A percentile compares a stretch with the other conserved stretches of the same genome.
Conservation (phyloP, 2,113 vertebrate genomes). For the Cyprinus carpio region DNA sequence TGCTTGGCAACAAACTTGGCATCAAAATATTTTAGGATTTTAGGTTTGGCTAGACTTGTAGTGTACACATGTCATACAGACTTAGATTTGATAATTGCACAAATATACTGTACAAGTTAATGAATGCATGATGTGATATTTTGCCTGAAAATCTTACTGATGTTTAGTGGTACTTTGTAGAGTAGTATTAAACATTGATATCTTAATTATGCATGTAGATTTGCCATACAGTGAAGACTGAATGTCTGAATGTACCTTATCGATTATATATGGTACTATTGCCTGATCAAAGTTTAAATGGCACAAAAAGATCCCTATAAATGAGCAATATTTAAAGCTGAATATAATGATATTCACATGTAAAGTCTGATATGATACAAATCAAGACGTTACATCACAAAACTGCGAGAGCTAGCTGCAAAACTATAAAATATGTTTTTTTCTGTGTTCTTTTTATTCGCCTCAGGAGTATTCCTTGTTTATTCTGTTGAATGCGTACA, state of each 20-base stretch:
- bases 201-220: neutral
- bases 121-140: neutral
- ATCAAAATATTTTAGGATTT: constrained; percentile 31
- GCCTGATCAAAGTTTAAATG: neutral
- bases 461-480: too few species aligned
- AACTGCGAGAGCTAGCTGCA: too few species aligned
- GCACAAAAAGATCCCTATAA: neutral
- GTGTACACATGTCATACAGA: too few species aligned
- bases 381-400: too few species aligned
- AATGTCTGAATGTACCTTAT: neutral
- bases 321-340: neutral
- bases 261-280: neutral
- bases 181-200: neutral
- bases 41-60: too few species aligned
- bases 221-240: neutral
- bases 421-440: too few species aligned
- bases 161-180: neutral
- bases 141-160: neutral
- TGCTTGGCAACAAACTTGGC: constrained; percentile 66
- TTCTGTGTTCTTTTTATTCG: too few species aligned
- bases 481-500: too few species aligned
- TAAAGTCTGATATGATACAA: neutral
- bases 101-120: neutral
- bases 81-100: neutral
- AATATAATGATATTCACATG: neutral